These are phyloP conservation scores for Leguminivora glycinivorella DNA, from an alignment of 1,140 invertebrate species.

Conservation along the genomic window DNA sequence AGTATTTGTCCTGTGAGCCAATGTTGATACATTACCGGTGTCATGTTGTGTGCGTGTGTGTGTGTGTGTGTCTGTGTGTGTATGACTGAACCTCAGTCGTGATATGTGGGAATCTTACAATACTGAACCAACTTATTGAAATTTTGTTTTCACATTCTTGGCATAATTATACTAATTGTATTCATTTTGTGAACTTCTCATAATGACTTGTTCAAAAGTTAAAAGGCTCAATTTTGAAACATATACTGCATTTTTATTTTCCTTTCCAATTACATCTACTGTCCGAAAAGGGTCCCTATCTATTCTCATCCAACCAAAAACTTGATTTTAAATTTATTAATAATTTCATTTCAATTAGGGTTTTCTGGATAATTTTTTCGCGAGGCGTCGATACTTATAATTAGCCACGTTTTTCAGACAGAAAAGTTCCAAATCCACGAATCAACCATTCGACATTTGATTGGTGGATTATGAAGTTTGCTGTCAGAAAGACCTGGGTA, in stretches of 20 bases:
- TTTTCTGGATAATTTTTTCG: too few species aligned
- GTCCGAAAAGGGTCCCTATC: neutral
- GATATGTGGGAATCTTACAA: slow-evolving; percentile 8
- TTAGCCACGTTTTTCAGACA: too few species aligned
- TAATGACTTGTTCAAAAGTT: neutral
- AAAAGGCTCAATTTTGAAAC: neutral
- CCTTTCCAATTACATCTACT: neutral
- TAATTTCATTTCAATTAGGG: too few species aligned
- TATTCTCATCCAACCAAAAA: neutral
- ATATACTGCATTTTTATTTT: neutral
- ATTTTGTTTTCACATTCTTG: neutral
- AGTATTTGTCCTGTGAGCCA: slow-evolving; percentile 34
- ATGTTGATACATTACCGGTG: slow-evolving; percentile 45
- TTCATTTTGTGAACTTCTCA: neutral
- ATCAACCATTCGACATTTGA: too few species aligned
- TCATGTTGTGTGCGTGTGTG: slow-evolving; percentile 32
- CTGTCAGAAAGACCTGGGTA: too few species aligned
- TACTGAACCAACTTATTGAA: neutral
- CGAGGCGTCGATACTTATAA: too few species aligned
- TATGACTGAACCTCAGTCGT: slow-evolving; percentile 31
- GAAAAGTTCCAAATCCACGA: too few species aligned
- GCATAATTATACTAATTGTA: too few species aligned
- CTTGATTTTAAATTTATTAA: neutral
- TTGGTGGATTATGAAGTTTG: too few species aligned
- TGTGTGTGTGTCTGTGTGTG: slow-evolving; percentile 32